Evolutionary conservation across 2,113 vertebrate species (phyloP), one percentile per base, ranked within the genome.

Genomic region (Corythaixoides concolor): DNA sequence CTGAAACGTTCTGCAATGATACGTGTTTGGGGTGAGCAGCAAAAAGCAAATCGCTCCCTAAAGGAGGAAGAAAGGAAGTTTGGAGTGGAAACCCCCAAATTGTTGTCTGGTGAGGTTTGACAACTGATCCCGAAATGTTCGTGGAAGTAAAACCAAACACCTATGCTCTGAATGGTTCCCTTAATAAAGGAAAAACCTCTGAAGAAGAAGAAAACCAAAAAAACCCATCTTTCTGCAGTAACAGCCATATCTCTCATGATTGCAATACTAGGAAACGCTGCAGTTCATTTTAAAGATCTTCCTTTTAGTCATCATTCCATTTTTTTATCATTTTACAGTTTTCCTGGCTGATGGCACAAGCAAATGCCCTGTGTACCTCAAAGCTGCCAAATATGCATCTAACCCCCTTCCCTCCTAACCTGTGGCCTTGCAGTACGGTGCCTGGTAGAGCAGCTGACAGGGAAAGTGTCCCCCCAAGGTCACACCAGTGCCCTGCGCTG

Each of bases 331-430:
- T 66, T 90, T 69, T 74, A 23, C 28, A 50, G 4, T 91, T 53
- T 88, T 24, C 26, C 39, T 63, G 39, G 27, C 55, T 64, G 77
- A 79, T 32, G 26, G 26, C 23, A 33, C 5, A 26, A 59, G 18
- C 15, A 45, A 55, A 85, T 0, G 0, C 32, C 88, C 33, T 41
- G 2, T 39, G 62, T 16, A 55, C 49, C 27, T 72, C 5, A 0
- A 78, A 70, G 49, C 49, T 83, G 67, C 59, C 1, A 0, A 68
- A 22, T 9, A 20, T 0, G 0, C 5, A 5, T 4, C 53, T 50
- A n/a, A 68, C 41, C 1, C 26, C 26, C 22, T 55, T 75, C 19
- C 20, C 35, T 69, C 21, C 37, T 47, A 68, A 21, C 22, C 53
- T 7, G 6, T 23, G 83, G 75, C n/a, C 63, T 79, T 60, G 58